Base-by-base conservation (phyloP, 1,140 invertebrate genomes). In the Bombus terrestris region DNA sequence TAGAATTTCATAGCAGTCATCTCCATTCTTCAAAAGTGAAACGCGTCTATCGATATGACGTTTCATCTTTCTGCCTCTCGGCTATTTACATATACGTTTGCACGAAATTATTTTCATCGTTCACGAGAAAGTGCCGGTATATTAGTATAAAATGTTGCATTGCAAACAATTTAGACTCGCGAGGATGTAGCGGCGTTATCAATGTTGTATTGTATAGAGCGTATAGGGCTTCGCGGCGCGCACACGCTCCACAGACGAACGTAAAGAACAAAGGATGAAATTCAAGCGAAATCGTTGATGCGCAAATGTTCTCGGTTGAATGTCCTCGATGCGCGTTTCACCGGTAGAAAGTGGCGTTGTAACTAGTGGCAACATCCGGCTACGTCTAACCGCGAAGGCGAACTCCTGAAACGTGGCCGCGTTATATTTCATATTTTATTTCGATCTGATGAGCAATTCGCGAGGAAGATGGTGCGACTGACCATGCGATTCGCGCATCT, bases 261-360 rank as follows among this genome's bases (percentile, higher is more conserved):
- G 43, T 39, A 53, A 41, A 57, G 69, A 79, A 84, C 74, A 80
- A 85, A 72, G 81, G 43, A 32, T 35, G 81, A 78, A 77, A 83
- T 69, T 35, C 43, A 35, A 69, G 74, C 62, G 37, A 68, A 69
- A 83, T 77, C 72, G 59, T 76, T 68, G 72, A 83, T 41, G 59
- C 81, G 41, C 28, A 53, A 81, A 81, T n/a, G 53, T n/a, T 35
- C 59, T 39, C 43, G 72, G n/a, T 41, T 32, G 39, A 43, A 69
- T 35, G 37, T 66, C n/a, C n/a, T 66, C 64, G 32, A 18, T 66
- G 18, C 4, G 73, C 43, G 64, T 76, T 68, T n/a, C 35, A 28
- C 73, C 15, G 39, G 62, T 53, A 25, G 73, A 69, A 78, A 83
- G 74, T 69, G 53, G 69, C 68, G 66, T 28, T 59, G 39, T 39